Base-by-base conservation (phyloP, 1,140 invertebrate genomes). In the Drosophila tsacasi region DNA sequence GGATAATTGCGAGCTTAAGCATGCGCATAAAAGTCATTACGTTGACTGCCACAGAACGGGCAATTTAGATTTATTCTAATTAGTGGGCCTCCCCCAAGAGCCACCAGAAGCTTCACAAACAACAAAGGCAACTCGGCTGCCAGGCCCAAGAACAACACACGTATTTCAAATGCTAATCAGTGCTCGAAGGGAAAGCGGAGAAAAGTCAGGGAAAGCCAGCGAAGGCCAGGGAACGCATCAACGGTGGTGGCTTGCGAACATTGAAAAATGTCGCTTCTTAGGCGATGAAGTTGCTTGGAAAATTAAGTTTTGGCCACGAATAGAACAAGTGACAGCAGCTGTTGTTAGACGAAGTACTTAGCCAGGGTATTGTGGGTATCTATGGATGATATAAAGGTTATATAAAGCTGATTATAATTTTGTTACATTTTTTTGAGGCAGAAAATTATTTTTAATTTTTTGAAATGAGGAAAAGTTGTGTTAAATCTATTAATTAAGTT, bases 51-150 rank as follows among this genome's bases (percentile, higher is more conserved):
- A 66, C 84, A 89, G 82, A 87, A 87, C 81, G 84, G 76, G 81
- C 81, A 89, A 87, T 87, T 87, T 87, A 87, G 84, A 87, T 87
- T 87, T 87, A 87, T 87, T 87, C 77, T 87, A 87, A 87, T 87
- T 87, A 87, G 84, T 81, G 68, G 64, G 61, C 40, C 67, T 54
- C 63, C 52, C 52, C 49, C 9, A 55, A 55, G 19, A 54, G 35
- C 50, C 44, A 23, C 3, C 46, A 47, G 13, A 23, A 19, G 44
- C 63, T 19, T 62, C 63, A 42, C 46, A 64, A 40, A 42, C 65
- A 50, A 15, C 54, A 62, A n/a, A 54, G 66, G 21, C 73, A 73
- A 35, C 77, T 25, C 30, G 4, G 30, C 12, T 8, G 15, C 30
- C 27, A 21, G 13, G 4, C 3, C n/a, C 52, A 57, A 57, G 21